Percentiles rank a stretch among this genome's conserved stretches.
Evolutionary conservation across 2,888 invertebrate species (phyloP).

Genomic region (Oxyscelio sp.): DNA sequence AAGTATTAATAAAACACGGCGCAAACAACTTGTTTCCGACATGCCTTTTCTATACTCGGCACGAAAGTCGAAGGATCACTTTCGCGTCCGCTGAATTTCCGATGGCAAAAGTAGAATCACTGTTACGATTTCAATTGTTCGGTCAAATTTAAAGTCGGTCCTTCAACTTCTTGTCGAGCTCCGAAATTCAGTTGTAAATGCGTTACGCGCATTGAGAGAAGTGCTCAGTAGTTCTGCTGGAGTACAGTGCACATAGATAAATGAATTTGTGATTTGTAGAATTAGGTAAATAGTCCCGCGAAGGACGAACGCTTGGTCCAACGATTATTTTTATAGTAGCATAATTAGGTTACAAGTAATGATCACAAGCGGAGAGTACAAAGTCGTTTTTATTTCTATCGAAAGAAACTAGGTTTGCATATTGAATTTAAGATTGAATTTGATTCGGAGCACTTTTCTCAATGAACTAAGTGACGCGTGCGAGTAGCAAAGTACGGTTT

Average conservation of each 20-base stretch:
- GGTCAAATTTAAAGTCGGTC: background rate
- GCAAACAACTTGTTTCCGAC: constrained; percentile 50
- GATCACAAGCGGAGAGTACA: constrained; percentile 4
- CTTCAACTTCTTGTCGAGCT: background rate
- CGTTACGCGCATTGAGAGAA: constrained; percentile 41
- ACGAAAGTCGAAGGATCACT: constrained; percentile 2
- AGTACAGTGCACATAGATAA: constrained; percentile 16
- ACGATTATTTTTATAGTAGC: constrained; percentile 49
- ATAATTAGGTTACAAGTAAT: constrained; percentile 3
- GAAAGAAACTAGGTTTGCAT: background rate
- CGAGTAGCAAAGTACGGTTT: background rate
- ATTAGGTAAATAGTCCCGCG: constrained; percentile 7
- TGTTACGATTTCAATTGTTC: background rate
- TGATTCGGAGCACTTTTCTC: constrained; percentile 33
- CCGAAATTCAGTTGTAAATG: constrained; percentile 33
- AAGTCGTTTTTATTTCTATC: constrained; percentile 24
- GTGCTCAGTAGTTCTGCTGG: constrained; percentile 38
- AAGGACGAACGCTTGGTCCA: background rate
- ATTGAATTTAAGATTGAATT: background rate
- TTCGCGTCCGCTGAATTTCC: background rate
- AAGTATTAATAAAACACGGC: constrained; percentile 43
- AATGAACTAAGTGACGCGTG: constrained; percentile 15
- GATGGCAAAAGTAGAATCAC: too few species aligned
- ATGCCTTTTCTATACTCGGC: constrained; percentile 45
- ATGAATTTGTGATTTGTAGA: constrained; percentile 43